phyloP scores from a whole-genome alignment of 2,888 invertebrate species.

The Resseliella maxima region DNA sequence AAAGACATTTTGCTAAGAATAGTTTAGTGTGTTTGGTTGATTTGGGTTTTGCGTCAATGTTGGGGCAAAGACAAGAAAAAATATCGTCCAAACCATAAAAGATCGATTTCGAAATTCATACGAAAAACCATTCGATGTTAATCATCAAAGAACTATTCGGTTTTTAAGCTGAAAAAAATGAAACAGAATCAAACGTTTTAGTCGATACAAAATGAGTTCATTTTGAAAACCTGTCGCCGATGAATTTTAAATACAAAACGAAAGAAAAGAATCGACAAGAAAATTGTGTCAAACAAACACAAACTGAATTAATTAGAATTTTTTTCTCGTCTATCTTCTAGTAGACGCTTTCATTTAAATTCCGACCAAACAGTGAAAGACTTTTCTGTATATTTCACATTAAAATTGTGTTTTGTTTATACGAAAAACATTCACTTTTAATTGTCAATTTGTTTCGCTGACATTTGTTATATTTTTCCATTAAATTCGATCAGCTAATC shows the following conservation, averaged over 20 bases:
- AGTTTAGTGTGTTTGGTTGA: too few species aligned
- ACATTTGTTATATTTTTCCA: background rate
- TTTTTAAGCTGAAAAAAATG: background rate
- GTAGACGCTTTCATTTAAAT: background rate
- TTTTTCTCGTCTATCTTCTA: background rate
- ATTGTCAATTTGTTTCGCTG: background rate
- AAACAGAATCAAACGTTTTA: background rate
- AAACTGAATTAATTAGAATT: slow-evolving; percentile 6
- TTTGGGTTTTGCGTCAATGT: too few species aligned
- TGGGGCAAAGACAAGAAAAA: too few species aligned
- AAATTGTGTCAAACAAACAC: slow-evolving; percentile 32
- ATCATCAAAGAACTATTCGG: background rate
- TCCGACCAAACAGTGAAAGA: background rate
- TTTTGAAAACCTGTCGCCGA: background rate
- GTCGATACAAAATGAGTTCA: background rate
- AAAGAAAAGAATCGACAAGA: background rate
- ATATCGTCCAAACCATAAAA: too few species aligned
- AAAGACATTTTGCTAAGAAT: background rate
- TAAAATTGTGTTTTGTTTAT: too few species aligned
- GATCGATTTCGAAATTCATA: too few species aligned
- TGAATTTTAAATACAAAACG: background rate
- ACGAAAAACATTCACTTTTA: background rate
- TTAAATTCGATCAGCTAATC: background rate
- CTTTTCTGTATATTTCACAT: too few species aligned
- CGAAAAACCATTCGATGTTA: too few species aligned